These are phyloP conservation scores for Calephelis nemesis DNA, from an alignment of 1,140 invertebrate genomes.

Conservation along the genomic window DNA sequence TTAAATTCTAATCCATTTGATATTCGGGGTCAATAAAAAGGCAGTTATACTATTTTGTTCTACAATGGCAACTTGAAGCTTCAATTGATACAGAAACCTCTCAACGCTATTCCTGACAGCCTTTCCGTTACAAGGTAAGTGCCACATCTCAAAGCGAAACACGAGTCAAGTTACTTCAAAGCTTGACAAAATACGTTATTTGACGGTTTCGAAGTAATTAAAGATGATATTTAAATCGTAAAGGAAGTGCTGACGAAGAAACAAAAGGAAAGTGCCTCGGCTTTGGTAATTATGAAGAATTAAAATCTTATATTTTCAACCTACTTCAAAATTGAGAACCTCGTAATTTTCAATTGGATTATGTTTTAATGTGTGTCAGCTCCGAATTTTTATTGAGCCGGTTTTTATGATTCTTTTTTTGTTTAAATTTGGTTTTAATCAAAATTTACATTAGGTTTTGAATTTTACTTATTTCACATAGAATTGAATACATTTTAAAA, in stretches of 20 bases:
- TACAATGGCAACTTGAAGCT: conserved; percentile 41
- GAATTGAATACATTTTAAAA: no score
- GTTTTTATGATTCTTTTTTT: no score
- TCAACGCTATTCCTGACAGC: conserved; percentile 50
- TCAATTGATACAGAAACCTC: conserved; percentile 60
- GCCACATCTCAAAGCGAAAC: conserved; percentile 29
- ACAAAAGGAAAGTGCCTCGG: neutral
- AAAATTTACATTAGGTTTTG: no score
- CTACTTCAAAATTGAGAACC: no score
- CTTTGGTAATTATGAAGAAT: no score
- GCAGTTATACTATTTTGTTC: conserved; percentile 42
- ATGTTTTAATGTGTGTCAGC: no score
- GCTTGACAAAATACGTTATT: conserved; percentile 16
- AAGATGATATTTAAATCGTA: neutral
- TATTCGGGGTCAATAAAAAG: conserved; percentile 38
- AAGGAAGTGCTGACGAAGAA: conserved; percentile 5
- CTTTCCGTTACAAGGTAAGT: conserved; percentile 44
- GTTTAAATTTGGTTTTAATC: no score
- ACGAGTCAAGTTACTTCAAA: conserved; percentile 26
- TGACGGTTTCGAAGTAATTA: conserved; percentile 6
- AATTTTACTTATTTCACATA: no score
- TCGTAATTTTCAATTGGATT: no score
- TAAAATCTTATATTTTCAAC: no score
- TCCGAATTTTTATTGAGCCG: no score
- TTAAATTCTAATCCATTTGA: conserved; percentile 30